These are phyloP conservation scores for Actinernus sp. DNA, from an alignment of 92 coral and sea anemone genomes.

Conservation along the genomic window DNA sequence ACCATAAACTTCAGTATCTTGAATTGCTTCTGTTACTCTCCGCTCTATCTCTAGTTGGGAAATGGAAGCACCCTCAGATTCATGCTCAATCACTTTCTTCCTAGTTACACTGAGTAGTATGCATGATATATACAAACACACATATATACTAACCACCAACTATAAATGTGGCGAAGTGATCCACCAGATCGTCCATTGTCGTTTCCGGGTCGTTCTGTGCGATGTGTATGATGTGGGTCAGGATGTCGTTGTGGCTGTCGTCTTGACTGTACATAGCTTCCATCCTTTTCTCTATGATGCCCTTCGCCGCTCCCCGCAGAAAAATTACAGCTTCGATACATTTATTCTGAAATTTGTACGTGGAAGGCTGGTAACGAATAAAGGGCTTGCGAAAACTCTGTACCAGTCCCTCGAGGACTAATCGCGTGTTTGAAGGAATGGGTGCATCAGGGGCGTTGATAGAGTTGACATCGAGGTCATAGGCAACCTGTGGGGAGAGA, in stretches of 20 bases:
- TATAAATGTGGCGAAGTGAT: slow-evolving; percentile 76
- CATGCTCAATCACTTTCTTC: too few relatives aligned
- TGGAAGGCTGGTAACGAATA: slow-evolving; percentile 65
- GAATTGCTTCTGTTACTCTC: too few relatives aligned
- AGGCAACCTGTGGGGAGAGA: slow-evolving; percentile 74
- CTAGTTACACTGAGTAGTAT: too few relatives aligned
- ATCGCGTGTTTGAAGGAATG: slow-evolving; percentile 72
- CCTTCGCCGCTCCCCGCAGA: slow-evolving; percentile 66
- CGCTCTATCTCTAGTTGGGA: too few relatives aligned
- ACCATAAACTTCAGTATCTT: too few relatives aligned
- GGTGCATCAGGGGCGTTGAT: slow-evolving; percentile 67
- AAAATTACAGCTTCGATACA: slow-evolving; percentile 72
- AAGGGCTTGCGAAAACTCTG: slow-evolving; percentile 87
- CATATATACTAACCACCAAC: slow-evolving; percentile 89
- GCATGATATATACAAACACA: too few relatives aligned
- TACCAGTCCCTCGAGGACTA: slow-evolving; percentile 78
- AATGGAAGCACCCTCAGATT: too few relatives aligned
- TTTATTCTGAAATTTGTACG: slow-evolving; percentile 62
- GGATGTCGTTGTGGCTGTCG: slow-evolving; percentile 68
- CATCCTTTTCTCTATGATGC: slow-evolving; percentile 63
- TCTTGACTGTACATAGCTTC: slow-evolving; percentile 54
- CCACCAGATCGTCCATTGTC: slow-evolving; percentile 79
- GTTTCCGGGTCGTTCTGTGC: slow-evolving; percentile 61
- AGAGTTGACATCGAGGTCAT: slow-evolving; percentile 74
- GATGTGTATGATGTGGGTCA: slow-evolving; percentile 70